Conservation (phyloP, 1,140 invertebrate genomes). For the Trichoplusia ni region DNA sequence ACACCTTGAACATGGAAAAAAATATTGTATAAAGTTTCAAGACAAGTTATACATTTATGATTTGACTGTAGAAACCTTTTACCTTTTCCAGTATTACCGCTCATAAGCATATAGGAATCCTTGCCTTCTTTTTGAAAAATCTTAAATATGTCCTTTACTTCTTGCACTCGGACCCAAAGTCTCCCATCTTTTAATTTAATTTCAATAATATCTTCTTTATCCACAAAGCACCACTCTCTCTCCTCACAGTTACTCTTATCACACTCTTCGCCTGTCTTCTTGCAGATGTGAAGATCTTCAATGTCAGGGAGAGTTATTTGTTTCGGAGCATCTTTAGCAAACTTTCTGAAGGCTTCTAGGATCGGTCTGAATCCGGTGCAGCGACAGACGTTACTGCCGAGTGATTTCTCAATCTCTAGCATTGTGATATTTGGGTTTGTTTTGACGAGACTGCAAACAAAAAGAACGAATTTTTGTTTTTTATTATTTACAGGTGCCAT, state of each 20-base stretch:
- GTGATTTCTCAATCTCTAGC: conserved; percentile 85
- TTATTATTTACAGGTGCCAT: neutral
- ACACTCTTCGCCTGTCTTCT: conserved; percentile 54
- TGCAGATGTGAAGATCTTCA: conserved; percentile 55
- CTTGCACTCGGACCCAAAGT: conserved; percentile 51
- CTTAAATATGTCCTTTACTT: conserved; percentile 48
- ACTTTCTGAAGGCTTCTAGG: conserved; percentile 88
- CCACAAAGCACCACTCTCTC: conserved; percentile 58
- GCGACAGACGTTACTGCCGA: conserved; percentile 89
- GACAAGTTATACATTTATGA: neutral
- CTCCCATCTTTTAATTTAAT: conserved; percentile 55
- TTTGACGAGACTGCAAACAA: neutral
- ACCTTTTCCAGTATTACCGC: conserved; percentile 81
- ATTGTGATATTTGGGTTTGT: conserved; percentile 76
- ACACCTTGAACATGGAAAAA: conserved; percentile 81
- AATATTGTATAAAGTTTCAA: conserved; percentile 58
- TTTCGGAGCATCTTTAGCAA: conserved; percentile 68
- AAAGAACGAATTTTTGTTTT: neutral
- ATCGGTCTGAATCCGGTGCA: conserved; percentile 93
- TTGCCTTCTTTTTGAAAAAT: conserved; percentile 35
- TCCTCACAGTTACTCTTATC: conserved; percentile 42
- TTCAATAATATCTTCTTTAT: conserved; percentile 35
- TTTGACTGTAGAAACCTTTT: neutral
- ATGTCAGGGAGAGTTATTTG: conserved; percentile 46
- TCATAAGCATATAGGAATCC: conserved; percentile 79